Conservation (phyloP, 2,113 vertebrate species). For the Fulmarus glacialis region DNA sequence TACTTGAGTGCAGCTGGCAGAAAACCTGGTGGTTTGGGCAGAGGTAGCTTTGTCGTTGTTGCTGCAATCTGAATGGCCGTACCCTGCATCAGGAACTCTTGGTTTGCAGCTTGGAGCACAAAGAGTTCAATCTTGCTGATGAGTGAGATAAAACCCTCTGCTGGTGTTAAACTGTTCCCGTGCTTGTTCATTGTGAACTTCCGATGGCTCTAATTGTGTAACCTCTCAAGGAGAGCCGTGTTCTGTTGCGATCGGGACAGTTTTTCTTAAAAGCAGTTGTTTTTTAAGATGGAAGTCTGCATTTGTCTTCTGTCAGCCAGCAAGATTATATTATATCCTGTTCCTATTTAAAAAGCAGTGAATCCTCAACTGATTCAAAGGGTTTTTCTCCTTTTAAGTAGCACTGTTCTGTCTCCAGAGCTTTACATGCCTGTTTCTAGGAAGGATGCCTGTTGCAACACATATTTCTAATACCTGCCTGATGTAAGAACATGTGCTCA, state of each 20-base stretch:
- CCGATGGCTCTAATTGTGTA: not conserved
- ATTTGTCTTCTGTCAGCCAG: not conserved
- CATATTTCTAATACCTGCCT: not conserved
- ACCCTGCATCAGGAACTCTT: not conserved
- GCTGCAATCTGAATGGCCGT: not conserved
- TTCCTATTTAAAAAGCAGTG: not conserved
- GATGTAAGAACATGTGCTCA: not conserved
- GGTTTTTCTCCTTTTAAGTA: not conserved
- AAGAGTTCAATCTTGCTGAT: not conserved
- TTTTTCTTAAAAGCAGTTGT: not conserved
- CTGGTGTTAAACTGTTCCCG: not conserved
- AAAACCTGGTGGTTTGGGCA: not conserved
- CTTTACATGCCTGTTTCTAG: not conserved
- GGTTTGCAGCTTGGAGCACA: not conserved
- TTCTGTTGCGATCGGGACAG: not conserved
- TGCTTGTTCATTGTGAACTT: not conserved
- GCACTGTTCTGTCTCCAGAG: not conserved
- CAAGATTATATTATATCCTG: not conserved
- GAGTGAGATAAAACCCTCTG: not conserved
- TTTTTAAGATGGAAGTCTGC: not conserved
- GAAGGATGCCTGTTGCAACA: not conserved
- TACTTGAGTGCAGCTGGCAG: not conserved
- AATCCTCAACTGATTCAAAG: not conserved
- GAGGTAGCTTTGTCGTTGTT: not conserved
- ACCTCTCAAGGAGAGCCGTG: not conserved